Percentiles rank a stretch among this genome's conserved stretches.
These are phyloP conservation scores for Actinostola sp. DNA, from an alignment of 92 coral and sea anemone genomes.

Conservation along the genomic window DNA sequence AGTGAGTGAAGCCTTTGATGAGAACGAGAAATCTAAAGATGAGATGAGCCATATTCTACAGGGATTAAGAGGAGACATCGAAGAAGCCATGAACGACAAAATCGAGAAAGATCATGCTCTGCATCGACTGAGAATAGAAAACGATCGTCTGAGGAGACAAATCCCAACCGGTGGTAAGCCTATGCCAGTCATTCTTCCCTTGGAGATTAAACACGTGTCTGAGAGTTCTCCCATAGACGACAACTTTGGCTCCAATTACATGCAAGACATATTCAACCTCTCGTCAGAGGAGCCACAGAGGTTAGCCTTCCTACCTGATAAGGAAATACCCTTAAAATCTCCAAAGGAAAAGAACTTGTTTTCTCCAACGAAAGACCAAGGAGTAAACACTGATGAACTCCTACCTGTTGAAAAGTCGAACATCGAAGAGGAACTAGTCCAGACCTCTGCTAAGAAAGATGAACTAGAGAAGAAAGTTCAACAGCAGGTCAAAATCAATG, in stretches of 20 bases:
- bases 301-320: constrained; percentile 25
- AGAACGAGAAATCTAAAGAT: constrained; percentile 34
- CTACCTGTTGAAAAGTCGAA: constrained; percentile 12
- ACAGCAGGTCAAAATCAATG: constrained; percentile 55
- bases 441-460: constrained; percentile 11
- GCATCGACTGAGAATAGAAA: constrained; percentile 43
- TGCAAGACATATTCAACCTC: constrained; percentile 52
- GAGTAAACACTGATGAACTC: constrained; percentile 36
- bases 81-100: constrained; percentile 64
- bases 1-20: constrained; percentile 27
- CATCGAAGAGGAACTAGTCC: constrained; percentile 26
- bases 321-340: constrained; percentile 18
- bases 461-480: constrained; percentile 45
- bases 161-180: constrained; percentile 54
- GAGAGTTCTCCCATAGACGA: constrained; percentile 59
- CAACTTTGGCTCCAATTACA: constrained; percentile 29
- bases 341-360: constrained; percentile 3
- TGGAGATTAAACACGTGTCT: constrained; percentile 56
- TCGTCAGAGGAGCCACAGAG: constrained; percentile 68
- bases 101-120: constrained; percentile 49
- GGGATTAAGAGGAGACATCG: constrained; percentile 75
- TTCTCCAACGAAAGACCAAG: constrained; percentile 35
- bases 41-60: constrained; percentile 57
- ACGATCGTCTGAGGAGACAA: constrained; percentile 49
- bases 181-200: constrained; percentile 53